Evolutionary conservation across 2,888 invertebrate genomes (phyloP), one percentile per base, ranked within the genome.

Genomic region (Patella ulyssiponensis): DNA sequence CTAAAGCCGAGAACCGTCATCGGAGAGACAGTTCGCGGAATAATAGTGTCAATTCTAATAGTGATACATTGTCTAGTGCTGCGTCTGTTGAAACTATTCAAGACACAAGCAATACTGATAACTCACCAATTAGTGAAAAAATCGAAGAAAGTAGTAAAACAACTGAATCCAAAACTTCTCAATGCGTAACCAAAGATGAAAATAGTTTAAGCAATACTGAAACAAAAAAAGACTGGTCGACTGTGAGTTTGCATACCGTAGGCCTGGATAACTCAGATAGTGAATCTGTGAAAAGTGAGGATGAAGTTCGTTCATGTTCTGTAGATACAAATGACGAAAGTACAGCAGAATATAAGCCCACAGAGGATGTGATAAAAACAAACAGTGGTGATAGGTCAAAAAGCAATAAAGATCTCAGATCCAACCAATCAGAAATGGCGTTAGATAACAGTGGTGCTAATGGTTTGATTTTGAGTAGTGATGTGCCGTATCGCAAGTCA

Each of bases 1-100:
- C 78, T 52, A 75, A 72, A 20, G 78, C 79, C 5, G 75, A 79
- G 71, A 77, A 79, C n/a, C 76, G 74, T 7, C 78, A 79, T n/a
- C 78, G 75, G 54, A 75, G 74, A 33, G 76, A 80, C 23, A 15
- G 75, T 27, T 73, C 75, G 70, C 75, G 76, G 33, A 75, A 69
- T 14, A 75, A 71, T 17, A 70, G 56, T 12, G 64, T 72, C 4
- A 51, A 53, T 44, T 56, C 56, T 15, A 17, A 54, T 27, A 54
- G 69, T 27, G 33, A 51, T 20, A 69, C 23, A 20, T 11, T 3
- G 14, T 53, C 15, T 12, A 27, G 51, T 54, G 23, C 27, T 15
- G 44, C 52, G 9, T 27, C 33, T 33, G 44, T 20, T 11, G 64
- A 76, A 51, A 76, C 51, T 64, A 5, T 17, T 33, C 17, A 71